Evolutionary conservation across 1,140 invertebrate genomes (phyloP), one percentile per base, ranked within the genome.

Genomic region (Acyrthosiphon pisum): DNA sequence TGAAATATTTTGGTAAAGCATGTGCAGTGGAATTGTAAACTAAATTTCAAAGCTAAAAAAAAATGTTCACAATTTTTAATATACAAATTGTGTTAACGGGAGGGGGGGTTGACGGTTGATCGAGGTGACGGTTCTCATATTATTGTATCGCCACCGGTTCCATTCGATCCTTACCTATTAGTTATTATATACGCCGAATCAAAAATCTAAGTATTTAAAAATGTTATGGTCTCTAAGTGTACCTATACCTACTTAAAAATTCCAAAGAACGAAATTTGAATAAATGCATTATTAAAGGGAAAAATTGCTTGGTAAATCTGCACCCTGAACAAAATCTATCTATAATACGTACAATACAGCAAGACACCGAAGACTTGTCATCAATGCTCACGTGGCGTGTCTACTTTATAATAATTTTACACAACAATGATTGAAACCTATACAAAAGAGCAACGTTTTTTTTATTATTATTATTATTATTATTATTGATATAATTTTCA

Each of bases 391-490:
- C 44, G 30, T 48, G 37, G 44, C 44, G 84, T 41, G 44, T 86
- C 84, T 46, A 86, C 23, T 14, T 46, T 44, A 87, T n/a, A 50
- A 84, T 87, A 87, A 35, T 88, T 88, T 22, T n/a, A 88, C 46
- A 48, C 84, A n/a, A 50, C 46, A 35, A 35, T 22, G 46, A 88
- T 88, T 88, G 86, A 88, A 88, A 88, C 35, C 46, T 88, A 88
- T 88, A 88, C 86, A 88, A 88, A 88, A 50, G 86, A 46, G 44
- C 9, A n/a, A 6, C 44, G 46, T 48, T 88, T 90, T 35, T 53
- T 35, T 44, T 44, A 44, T 44, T 50, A 50, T 50, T 50, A 50
- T 48, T 88, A 20, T 88, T 35, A 35, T 30, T 48, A 18, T 86
- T 44, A 14, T 35, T 56, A 35, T 53, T 37, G 35, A 56, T 56